These are phyloP conservation scores for Chaenocephalus aceratus DNA, from an alignment of 2,113 vertebrate species.

Conservation along the genomic window DNA sequence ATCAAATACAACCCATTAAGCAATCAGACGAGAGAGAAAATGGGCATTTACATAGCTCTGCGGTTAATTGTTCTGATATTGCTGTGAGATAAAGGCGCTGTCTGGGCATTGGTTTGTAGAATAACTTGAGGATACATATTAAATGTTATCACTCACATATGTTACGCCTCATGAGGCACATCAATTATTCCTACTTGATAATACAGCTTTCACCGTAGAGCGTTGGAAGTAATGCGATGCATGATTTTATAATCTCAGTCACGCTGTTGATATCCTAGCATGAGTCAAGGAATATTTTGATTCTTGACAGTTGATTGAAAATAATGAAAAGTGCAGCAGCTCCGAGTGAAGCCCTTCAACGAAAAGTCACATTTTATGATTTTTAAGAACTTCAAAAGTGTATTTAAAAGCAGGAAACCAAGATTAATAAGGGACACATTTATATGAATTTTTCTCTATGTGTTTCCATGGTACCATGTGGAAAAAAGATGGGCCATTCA, in stretches of 20 bases:
- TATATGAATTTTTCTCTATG: neutral
- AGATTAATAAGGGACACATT: neutral
- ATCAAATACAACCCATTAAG: conserved; percentile 54
- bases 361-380: neutral
- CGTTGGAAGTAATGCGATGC: neutral
- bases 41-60: conserved; percentile 2
- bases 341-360: neutral
- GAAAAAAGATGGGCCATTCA: too few species aligned
- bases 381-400: neutral
- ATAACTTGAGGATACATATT: neutral
- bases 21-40: conserved; percentile 10
- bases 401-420: neutral
- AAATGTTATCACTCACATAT: neutral
- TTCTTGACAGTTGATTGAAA: neutral
- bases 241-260: neutral
- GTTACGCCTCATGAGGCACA: neutral
- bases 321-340: neutral
- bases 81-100: neutral
- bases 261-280: neutral
- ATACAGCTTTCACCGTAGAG: neutral
- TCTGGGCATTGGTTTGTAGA: neutral
- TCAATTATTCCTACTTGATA: neutral
- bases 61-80: conserved; percentile 9
- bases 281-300: neutral
- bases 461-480: neutral